Evolutionary conservation across 2,113 vertebrate species (phyloP), one percentile per base, ranked within the genome.

Genomic region (Epinephelus fuscoguttatus): DNA sequence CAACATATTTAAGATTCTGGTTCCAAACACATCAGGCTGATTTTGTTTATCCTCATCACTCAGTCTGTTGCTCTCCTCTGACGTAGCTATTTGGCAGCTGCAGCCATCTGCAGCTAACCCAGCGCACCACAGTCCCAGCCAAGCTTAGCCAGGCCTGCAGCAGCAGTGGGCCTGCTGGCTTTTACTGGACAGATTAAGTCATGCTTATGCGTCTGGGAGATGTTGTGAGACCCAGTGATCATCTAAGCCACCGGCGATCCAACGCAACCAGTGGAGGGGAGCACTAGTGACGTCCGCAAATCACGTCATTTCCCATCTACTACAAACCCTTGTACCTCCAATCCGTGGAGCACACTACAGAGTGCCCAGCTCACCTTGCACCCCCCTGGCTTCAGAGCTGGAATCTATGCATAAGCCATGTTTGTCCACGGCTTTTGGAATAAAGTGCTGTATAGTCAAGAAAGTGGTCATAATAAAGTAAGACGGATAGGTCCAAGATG

Each of bases 101-200:
- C 55, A 82, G 77, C 45, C 69, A 79, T 75, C 49, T 87, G 57
- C 49, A 77, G 85, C 69, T 56, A 81, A 64, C 53, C 57, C 55
- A 68, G 57, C 17, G 9, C 70, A 53, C 52, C 55, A 19, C 71
- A 72, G 37, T 60, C 60, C 53, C 70, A 50, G 78, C 78, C 69
- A 71, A 87, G 33, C 68, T 47, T 75, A 64, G 27, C 68, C 76
- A 79, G 59, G 62, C 63, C 70, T 73, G 45, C 57, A 19, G 68
- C 72, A 80, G 81, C 82, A 86, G 76, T 49, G 76, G 60, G 45
- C 50, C 88, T 67, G 78, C 80, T 80, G 82, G 78, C 83, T 86
- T 86, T 88, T 62, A 86, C 78, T 78, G 56, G 80, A 64, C 60
- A 68, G 33, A 89, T 89, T 83, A 90, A 55, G 77, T 92, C 83